Evolutionary conservation across 2,797 vertebrate genomes (phyloP).

Genomic region (Otolemur crassicaudatus): DNA sequence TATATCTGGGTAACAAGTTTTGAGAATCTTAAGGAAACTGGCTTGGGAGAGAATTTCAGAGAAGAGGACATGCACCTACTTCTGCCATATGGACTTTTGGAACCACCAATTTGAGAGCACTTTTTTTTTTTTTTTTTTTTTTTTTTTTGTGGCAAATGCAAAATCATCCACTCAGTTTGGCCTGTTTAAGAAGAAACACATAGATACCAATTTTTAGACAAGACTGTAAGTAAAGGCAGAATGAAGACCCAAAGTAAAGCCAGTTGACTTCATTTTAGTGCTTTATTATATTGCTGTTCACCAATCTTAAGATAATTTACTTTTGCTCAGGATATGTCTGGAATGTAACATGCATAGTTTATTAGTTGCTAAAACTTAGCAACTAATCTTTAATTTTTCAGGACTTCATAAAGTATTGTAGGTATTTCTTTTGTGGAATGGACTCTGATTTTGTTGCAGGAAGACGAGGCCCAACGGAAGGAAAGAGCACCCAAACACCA

Average conservation of each 20-base stretch:
- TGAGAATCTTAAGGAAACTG: neutral
- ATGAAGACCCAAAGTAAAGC: neutral
- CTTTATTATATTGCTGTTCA: neutral
- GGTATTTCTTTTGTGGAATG: neutral
- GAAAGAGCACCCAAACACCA: no score
- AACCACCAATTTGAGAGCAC: neutral
- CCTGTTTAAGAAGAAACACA: neutral
- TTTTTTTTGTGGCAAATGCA: neutral
- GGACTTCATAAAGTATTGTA: neutral
- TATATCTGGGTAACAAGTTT: neutral
- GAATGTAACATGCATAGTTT: neutral
- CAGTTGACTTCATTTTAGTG: neutral
- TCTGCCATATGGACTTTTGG: neutral
- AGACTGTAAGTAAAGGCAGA: neutral
- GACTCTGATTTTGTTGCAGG: neutral
- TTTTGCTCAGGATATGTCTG: constrained; percentile 1
- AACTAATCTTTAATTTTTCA: constrained; percentile 28
- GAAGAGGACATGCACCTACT: neutral
- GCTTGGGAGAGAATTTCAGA: neutral
- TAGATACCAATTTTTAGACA: neutral
- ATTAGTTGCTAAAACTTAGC: neutral
- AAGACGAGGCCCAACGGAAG: no score
- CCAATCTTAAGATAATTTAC: constrained; percentile 5
- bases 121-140: no score
- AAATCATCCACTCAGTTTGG: neutral